Base-by-base conservation (phyloP, 2,888 invertebrate species). In the Nomada goodeniana region DNA sequence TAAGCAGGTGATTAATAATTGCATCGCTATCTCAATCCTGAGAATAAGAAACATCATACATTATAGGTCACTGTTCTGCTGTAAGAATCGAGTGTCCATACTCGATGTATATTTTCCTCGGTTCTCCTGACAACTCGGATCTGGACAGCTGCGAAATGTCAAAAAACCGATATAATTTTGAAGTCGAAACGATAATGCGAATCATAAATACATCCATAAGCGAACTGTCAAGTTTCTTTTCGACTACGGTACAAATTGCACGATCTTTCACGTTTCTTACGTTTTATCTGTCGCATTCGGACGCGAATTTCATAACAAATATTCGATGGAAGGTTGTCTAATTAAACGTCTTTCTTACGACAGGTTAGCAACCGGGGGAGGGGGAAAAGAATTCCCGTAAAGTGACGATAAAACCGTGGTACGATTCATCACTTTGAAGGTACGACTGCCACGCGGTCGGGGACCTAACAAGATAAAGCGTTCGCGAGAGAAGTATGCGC, bases 401-500 rank as follows among this genome's bases (percentile, higher is more conserved):
- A 75, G 47, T 23, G 42, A 15, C 23, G 53, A n/a, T 44, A 10
- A 42, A 20, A 26, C 29, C 10, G 44, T 26, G 57, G 11, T 36
- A 42, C 61, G 75, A 75, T 71, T 71, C 67, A 59, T 68, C 80
- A 70, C 67, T 61, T 80, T 47, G 57, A 47, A 61, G 50, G 36
- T 65, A 59, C 70, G 42, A 68, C 26, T 76, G 75, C 63, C 75
- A 59, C 29, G 26, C 42, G 50, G 18, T n/a, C 47, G 4, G 55
- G 15, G 18, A 57, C 42, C 47, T 67, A 76, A 71, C 60, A 70
- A 71, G 75, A 79, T 50, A 52, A 68, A 75, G 57, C 47, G 26
- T 55, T 57, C 23, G 47, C 23, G 52, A 26, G 63, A 47, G 57
- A 52, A 73, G 26, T 23, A 63, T 50, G 42, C 50, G 53, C 26